phyloP scores from a whole-genome alignment of 2,888 invertebrate species.

The Polymixis lichenea region DNA sequence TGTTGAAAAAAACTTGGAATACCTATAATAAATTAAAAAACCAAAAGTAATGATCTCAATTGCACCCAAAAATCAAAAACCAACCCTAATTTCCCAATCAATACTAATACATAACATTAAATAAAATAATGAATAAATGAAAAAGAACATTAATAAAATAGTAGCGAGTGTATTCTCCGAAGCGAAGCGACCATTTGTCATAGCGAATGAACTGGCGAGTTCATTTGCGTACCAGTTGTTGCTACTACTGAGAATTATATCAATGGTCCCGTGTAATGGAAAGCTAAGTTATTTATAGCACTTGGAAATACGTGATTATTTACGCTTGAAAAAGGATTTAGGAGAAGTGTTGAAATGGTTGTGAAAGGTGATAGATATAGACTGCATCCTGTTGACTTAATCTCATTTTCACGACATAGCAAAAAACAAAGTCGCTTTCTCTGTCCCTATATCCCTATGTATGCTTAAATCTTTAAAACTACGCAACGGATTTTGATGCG shows the following conservation, averaged over 20 bases:
- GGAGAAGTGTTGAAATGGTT: not conserved
- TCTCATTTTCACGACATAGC: too few relatives aligned
- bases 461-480: too few relatives aligned
- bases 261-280: conserved; percentile 26
- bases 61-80: not conserved
- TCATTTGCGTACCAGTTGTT: conserved; percentile 42
- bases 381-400: not conserved
- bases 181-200: conserved; percentile 49
- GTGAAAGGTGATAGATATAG: not conserved
- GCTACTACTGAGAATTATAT: conserved; percentile 40
- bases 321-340: conserved; percentile 23
- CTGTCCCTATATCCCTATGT: too few relatives aligned
- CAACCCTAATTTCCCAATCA: not conserved
- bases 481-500: too few relatives aligned
- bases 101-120: not conserved
- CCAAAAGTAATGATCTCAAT: not conserved
- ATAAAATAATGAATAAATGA: not conserved
- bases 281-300: conserved; percentile 37
- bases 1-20: not conserved
- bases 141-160: conserved; percentile 25
- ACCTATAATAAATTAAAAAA: not conserved
- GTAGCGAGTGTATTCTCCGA: conserved; percentile 21
- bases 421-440: too few relatives aligned
- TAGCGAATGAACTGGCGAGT: conserved; percentile 43
- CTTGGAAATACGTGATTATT: conserved; percentile 23